These are phyloP conservation scores for Campoplex capitator DNA, from an alignment of 2,888 invertebrate species.

Conservation along the genomic window DNA sequence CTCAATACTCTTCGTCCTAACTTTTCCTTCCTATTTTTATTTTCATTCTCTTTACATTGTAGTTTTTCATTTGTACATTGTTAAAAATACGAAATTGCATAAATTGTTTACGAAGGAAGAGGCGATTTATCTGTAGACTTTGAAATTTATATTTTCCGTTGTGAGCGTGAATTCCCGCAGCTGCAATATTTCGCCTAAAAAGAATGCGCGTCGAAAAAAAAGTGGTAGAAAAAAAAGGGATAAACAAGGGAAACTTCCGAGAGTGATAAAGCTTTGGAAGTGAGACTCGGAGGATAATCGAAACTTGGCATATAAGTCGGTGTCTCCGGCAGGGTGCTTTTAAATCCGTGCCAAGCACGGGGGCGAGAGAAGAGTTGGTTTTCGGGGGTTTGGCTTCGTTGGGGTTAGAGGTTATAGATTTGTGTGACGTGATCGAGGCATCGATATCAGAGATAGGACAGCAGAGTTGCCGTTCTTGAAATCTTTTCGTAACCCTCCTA, in stretches of 20 bases:
- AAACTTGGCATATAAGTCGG: constrained; percentile 64
- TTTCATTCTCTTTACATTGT: background rate
- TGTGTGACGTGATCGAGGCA: constrained; percentile 71
- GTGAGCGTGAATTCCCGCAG: background rate
- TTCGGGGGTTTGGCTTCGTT: constrained; percentile 1
- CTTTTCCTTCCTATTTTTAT: background rate
- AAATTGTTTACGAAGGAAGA: background rate
- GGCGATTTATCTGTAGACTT: background rate
- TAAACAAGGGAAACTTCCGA: constrained; percentile 31
- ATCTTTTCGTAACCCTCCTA: constrained; percentile 32
- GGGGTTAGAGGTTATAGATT: constrained; percentile 53
- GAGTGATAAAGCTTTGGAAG: constrained; percentile 55
- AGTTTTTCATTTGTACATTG: background rate
- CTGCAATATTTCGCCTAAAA: background rate
- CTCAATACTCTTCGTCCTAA: background rate
- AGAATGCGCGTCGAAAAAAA: background rate
- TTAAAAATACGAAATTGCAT: constrained; percentile 1
- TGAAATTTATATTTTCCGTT: background rate
- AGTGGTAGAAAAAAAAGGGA: constrained; percentile 12
- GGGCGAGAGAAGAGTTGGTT: constrained; percentile 2
- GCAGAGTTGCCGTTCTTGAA: constrained; percentile 65
- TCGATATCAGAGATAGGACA: constrained; percentile 77
- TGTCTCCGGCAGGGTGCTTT: constrained; percentile 40
- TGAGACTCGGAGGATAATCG: constrained; percentile 57
- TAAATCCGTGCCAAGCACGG: constrained; percentile 69